Evolutionary conservation across 2,888 invertebrate species (phyloP), one percentile per base, ranked within the genome.

Genomic region (Oeneis ivallda): DNA sequence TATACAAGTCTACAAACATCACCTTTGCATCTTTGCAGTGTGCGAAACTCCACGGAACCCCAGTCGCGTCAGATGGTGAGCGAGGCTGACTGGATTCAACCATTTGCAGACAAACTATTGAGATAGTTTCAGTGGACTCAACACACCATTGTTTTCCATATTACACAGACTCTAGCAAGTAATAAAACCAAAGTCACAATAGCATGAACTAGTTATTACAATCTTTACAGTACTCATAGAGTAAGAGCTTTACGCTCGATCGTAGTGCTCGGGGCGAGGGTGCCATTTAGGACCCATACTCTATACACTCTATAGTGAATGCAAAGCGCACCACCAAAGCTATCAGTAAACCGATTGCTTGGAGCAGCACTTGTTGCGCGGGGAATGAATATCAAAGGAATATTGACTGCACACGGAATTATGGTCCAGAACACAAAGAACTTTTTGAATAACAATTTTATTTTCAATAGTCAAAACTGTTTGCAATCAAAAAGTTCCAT

Each of bases 341-440:
- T 60, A 69, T 65, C 65, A 67, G 63, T 65, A 53, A 63, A 65
- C 60, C 63, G 63, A 63, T 67, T 65, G 60, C 67, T 67, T 34
- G 2, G 32, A 34, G 60, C 56, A 58, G 34, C 65, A 69, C 69
- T 69, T 67, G 69, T 69, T 69, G 69, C 67, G 63, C 59, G 41
- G 45, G 41, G 41, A 67, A 61, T 34, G 43, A 57, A 65, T 54
- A 62, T 59, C 57, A 60, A 67, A 62, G 41, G 41, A 67, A 61
- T 54, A 62, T 57, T 64, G 47, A 10, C 19, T 17, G 59, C 15
- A 10, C 32, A 32, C 45, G 45, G 32, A 39, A 41, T 49, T 17
- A 17, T 59, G 17, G 32, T 7, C 26, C 32, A 34, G 4, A 34
- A 34, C 4, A 43, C 9, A 19, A 60, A 41, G 13, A 50, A 58